Conservation (phyloP, 2,113 vertebrate genomes). For the Lepidothrix coronata region DNA sequence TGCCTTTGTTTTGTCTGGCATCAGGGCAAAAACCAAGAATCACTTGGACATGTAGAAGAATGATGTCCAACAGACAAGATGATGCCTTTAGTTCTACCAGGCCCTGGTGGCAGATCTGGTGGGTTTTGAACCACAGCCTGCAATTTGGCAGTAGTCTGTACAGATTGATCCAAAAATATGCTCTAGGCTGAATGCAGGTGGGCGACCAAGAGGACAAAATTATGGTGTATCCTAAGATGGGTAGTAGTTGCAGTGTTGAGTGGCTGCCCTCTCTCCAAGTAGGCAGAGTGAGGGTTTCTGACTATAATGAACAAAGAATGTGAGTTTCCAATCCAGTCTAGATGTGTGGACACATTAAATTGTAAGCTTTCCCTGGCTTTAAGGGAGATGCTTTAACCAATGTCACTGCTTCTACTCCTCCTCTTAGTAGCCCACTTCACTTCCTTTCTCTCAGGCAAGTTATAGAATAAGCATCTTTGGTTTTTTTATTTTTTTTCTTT, state of each 20-base stretch:
- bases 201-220: neutral
- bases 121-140: neutral
- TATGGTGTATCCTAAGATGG: neutral
- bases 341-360: neutral
- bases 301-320: neutral
- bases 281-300: neutral
- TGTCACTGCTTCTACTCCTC: neutral
- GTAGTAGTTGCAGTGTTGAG: neutral
- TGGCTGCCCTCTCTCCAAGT: neutral
- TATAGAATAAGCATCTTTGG: neutral
- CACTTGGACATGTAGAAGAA: neutral
- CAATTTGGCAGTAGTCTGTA: neutral
- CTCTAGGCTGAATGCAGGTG: neutral
- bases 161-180: neutral
- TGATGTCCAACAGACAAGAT: neutral
- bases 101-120: neutral
- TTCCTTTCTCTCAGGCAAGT: neutral
- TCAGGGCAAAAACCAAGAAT: neutral
- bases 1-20: neutral
- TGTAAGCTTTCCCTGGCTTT: neutral
- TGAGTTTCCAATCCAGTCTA: neutral
- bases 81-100: neutral
- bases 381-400: neutral
- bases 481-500: neutral
- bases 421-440: neutral